Percentiles rank a stretch among this genome's conserved stretches.
phyloP scores from a whole-genome alignment of 2,888 invertebrate genomes.

The Campoplex nolae region DNA sequence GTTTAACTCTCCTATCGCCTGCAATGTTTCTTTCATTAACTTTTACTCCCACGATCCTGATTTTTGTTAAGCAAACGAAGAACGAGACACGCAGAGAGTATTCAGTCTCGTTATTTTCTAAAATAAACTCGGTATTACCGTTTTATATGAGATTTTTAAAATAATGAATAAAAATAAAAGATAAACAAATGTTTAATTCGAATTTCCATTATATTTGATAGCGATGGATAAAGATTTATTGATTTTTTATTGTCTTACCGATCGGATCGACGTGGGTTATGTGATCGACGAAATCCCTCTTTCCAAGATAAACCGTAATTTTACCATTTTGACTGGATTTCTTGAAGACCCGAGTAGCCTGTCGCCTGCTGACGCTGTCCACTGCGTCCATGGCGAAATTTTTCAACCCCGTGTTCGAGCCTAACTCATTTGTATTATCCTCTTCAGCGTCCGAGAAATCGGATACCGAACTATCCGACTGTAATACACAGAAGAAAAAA shows the following conservation, averaged over 20 bases:
- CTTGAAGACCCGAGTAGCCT: constrained; percentile 83
- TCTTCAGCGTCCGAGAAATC: constrained; percentile 76
- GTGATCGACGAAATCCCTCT: constrained; percentile 97
- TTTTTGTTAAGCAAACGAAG: constrained; percentile 13
- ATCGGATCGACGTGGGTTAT: constrained; percentile 96
- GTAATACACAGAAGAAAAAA: constrained; percentile 56
- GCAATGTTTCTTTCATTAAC: constrained; percentile 44
- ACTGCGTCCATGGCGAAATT: constrained; percentile 80
- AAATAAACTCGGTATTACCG: neutral
- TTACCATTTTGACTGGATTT: constrained; percentile 82
- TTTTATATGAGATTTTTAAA: neutral
- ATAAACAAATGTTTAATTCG: neutral
- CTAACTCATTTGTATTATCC: constrained; percentile 77
- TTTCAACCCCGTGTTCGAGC: constrained; percentile 73
- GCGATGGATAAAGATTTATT: neutral
- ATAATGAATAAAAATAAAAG: neutral
- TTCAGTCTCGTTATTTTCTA: neutral
- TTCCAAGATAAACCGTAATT: constrained; percentile 96
- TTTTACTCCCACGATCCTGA: constrained; percentile 26
- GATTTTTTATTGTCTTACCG: constrained; percentile 86
- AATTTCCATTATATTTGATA: neutral
- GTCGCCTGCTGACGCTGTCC: constrained; percentile 80
- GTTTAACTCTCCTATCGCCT: constrained; percentile 24
- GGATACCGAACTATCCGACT: constrained; percentile 77
- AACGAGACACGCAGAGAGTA: neutral